phyloP scores from a whole-genome alignment of 2,113 vertebrate genomes.

The Rhynchomys soricoides region DNA sequence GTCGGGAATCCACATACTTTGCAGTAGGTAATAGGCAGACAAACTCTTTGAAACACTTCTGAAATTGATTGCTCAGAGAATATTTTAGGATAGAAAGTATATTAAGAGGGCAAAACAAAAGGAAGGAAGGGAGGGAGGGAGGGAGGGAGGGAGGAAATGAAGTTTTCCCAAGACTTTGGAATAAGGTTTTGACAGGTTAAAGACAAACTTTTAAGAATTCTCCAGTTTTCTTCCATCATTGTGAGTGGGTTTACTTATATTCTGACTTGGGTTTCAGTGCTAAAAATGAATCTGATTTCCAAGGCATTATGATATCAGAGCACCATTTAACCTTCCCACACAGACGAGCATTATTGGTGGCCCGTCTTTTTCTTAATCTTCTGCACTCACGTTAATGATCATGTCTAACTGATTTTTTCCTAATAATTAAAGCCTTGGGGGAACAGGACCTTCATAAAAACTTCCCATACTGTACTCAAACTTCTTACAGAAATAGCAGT shows the following conservation, averaged over 20 bases:
- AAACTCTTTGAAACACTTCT: conserved; percentile 44
- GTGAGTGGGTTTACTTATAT: background rate
- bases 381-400: background rate
- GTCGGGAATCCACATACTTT: background rate
- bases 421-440: background rate
- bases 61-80: conserved; percentile 26
- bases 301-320: background rate
- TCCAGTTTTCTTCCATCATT: background rate
- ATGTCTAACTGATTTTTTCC: background rate
- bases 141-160: background rate
- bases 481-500: background rate
- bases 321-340: background rate
- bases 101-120: background rate
- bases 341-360: background rate
- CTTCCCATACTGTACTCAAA: background rate
- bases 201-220: conserved; percentile 5
- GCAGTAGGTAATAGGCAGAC: conserved; percentile 2
- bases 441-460: background rate
- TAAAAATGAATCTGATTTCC: background rate
- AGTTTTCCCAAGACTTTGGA: conserved; percentile 15
- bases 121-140: background rate
- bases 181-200: background rate
- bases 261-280: background rate
- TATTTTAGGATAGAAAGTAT: background rate
- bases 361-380: background rate